Percentiles rank a stretch among this genome's conserved stretches.
phyloP scores from a whole-genome alignment of 2,113 vertebrate genomes.

The Ondatra zibethicus region DNA sequence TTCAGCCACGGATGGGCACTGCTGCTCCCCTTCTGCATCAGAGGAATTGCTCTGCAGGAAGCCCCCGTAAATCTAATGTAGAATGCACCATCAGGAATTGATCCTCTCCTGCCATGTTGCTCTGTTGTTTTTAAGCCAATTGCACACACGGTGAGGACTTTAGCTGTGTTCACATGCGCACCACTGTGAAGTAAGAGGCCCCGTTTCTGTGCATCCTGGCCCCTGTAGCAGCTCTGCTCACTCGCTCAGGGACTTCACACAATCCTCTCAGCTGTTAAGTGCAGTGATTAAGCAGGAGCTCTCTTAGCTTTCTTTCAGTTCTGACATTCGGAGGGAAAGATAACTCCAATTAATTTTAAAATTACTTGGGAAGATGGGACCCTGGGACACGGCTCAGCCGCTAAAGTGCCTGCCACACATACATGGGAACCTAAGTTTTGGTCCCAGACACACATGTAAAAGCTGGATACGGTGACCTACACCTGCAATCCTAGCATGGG shows the following conservation, averaged over 20 bases:
- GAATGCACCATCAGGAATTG: constrained; percentile 61
- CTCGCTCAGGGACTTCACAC: not conserved
- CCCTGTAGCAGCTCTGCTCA: rapidly evolving
- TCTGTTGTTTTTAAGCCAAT: constrained; percentile 67
- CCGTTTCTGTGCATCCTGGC: rapidly evolving
- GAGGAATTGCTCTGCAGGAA: not conserved
- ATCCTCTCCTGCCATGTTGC: constrained; percentile 39
- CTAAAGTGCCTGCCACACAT: not conserved
- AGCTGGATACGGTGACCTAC: not conserved
- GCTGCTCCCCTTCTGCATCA: not conserved
- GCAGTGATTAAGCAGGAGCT: not conserved
- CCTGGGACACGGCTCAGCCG: not conserved
- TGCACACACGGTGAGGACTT: constrained; percentile 49
- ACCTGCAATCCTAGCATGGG: not conserved
- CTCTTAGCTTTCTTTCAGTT: not conserved
- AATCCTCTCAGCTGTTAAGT: not conserved
- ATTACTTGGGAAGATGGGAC: not conserved
- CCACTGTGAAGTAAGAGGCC: not conserved
- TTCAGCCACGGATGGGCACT: not conserved
- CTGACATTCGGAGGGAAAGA: not conserved
- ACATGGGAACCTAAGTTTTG: not conserved
- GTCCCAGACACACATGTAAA: not conserved
- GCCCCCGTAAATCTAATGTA: constrained; percentile 36
- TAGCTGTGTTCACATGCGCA: not conserved
- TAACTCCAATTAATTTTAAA: constrained; percentile 9